These are phyloP conservation scores for Lepus europaeus DNA, from an alignment of 2,113 vertebrate species.

Conservation along the genomic window DNA sequence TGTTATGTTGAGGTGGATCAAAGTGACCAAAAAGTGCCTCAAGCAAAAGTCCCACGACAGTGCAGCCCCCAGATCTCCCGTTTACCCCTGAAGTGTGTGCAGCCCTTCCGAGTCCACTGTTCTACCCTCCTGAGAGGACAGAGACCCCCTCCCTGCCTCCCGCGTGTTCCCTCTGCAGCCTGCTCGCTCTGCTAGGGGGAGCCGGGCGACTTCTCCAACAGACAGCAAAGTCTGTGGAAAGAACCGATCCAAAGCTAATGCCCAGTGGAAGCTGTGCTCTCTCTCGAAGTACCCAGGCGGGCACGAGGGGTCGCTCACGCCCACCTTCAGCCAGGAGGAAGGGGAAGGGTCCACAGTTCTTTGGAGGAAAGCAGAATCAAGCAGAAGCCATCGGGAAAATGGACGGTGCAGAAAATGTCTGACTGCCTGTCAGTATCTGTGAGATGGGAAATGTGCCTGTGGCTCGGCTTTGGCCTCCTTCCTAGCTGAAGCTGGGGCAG, in stretches of 20 bases:
- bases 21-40: neutral
- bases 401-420: neutral
- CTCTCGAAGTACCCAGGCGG: too few species aligned
- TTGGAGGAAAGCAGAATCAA: neutral
- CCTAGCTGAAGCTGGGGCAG: too few species aligned
- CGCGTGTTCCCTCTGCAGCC: neutral
- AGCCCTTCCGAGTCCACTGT: too few species aligned
- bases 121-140: neutral
- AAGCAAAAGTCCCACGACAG: neutral
- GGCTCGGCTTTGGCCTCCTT: neutral
- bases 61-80: neutral
- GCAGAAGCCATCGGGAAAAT: too few species aligned
- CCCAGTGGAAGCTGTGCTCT: too few species aligned
- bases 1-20: neutral
- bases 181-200: neutral
- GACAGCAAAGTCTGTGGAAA: neutral
- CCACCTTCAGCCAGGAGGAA: neutral
- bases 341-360: neutral
- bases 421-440: fast-evolving
- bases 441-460: too few species aligned
- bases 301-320: neutral
- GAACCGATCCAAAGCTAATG: neutral
- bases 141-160: neutral
- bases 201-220: neutral
- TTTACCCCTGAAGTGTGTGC: neutral